These are phyloP conservation scores for Typhlichthys eigenmanni DNA, from an alignment of 2,797 vertebrate genomes.

Conservation along the genomic window DNA sequence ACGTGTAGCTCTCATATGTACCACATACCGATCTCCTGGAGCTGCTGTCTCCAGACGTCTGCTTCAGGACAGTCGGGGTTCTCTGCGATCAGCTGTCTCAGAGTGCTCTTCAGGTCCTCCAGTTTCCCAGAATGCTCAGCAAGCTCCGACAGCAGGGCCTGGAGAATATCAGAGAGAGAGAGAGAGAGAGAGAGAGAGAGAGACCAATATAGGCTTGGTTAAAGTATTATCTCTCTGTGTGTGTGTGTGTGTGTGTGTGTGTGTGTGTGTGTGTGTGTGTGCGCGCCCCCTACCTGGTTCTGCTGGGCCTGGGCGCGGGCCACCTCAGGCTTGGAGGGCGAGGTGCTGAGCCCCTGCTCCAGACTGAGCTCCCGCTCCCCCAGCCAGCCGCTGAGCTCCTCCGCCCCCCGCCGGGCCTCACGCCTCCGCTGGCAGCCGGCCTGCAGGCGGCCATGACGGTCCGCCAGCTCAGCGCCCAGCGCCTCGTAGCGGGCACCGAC, in stretches of 20 bases:
- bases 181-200: neutral
- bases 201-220: conserved; percentile 81
- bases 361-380: conserved; percentile 83
- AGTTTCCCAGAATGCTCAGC: conserved; percentile 88
- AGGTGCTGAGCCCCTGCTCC: conserved; percentile 73
- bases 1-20: neutral
- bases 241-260: too few species aligned
- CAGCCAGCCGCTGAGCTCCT: conserved; percentile 84
- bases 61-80: conserved; percentile 92
- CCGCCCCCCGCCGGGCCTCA: conserved; percentile 78
- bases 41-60: conserved; percentile 88
- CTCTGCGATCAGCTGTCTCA: conserved; percentile 85
- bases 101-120: conserved; percentile 85
- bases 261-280: too few species aligned
- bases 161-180: conserved; percentile 13
- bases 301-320: conserved; percentile 88
- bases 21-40: conserved; percentile 89
- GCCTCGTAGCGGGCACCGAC: conserved; percentile 83
- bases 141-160: conserved; percentile 91
- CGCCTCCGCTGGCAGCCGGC: conserved; percentile 80
- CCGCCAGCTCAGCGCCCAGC: conserved; percentile 80
- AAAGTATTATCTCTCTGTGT: too few species aligned
- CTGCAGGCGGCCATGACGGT: conserved; percentile 78
- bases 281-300: conserved; percentile 84
- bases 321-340: conserved; percentile 86